phyloP scores from a whole-genome alignment of 2,113 vertebrate genomes.

The Arvicanthis niloticus region DNA sequence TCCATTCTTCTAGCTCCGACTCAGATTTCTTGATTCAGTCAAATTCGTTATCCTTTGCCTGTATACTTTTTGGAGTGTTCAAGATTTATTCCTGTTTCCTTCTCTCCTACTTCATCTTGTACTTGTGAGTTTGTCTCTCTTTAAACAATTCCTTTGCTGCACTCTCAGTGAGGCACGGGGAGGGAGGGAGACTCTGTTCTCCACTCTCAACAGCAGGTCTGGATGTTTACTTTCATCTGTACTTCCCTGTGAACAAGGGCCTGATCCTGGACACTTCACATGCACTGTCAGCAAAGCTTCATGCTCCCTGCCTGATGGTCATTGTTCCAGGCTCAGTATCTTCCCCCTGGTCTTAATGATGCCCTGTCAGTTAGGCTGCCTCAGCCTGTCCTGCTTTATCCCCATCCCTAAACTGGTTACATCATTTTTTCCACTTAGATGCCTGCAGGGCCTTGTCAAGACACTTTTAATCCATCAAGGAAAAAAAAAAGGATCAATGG shows the following conservation, averaged over 20 bases:
- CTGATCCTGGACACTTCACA: neutral
- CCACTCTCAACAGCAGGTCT: neutral
- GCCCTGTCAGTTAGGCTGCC: neutral
- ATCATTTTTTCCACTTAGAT: constrained; percentile 20
- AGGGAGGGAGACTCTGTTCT: neutral
- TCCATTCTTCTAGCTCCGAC: neutral
- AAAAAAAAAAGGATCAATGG: neutral
- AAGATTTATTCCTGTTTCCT: constrained; percentile 42
- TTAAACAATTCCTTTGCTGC: constrained; percentile 24
- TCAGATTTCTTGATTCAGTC: constrained; percentile 42
- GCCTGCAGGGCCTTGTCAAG: constrained; percentile 43
- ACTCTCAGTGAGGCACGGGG: neutral
- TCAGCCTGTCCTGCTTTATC: neutral
- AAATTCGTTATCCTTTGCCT: constrained; percentile 44
- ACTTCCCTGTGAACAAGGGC: neutral
- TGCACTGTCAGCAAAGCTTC: neutral
- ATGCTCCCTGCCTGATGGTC: neutral
- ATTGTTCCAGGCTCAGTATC: neutral
- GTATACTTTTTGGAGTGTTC: constrained; percentile 5
- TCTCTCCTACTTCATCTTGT: constrained; percentile 33
- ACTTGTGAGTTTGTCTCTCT: constrained; percentile 49
- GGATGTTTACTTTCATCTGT: constrained; percentile 19
- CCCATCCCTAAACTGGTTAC: neutral
- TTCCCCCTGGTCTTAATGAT: neutral
- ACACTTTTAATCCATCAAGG: constrained; percentile 50